Percentiles rank a stretch among this genome's conserved stretches.
These are phyloP conservation scores for Pseudochaenichthys georgianus DNA, from an alignment of 2,797 vertebrate species.

Conservation along the genomic window DNA sequence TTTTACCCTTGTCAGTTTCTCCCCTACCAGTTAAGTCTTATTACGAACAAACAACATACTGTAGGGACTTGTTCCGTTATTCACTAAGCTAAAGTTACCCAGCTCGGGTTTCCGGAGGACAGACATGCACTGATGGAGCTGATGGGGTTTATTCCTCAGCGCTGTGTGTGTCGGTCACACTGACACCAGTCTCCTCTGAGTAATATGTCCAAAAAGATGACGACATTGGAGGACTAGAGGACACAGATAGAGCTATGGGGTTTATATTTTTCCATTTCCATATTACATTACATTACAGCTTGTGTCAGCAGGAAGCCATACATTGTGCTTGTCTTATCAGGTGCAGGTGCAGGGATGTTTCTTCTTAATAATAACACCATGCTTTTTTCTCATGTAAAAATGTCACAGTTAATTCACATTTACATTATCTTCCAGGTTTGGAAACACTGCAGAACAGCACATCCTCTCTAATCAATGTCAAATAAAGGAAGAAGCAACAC, in stretches of 20 bases:
- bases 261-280: slow-evolving; percentile 4
- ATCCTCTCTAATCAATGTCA: slow-evolving; percentile 25
- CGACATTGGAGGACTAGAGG: not conserved
- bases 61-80: not conserved
- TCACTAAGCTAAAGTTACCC: slow-evolving; percentile 6
- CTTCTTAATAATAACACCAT: not conserved
- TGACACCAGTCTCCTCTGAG: slow-evolving; percentile 30
- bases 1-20: too few relatives aligned
- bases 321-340: not conserved
- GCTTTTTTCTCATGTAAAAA: slow-evolving; percentile 19
- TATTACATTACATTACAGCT: slow-evolving; percentile 2
- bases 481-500: not conserved
- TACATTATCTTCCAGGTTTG: too few relatives aligned
- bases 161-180: slow-evolving; percentile 16
- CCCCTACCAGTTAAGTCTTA: slow-evolving; percentile 2
- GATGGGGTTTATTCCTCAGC: slow-evolving; percentile 30
- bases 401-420: not conserved
- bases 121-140: slow-evolving; percentile 10
- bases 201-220: slow-evolving; percentile 21
- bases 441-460: not conserved
- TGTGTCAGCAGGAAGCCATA: not conserved
- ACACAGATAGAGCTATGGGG: not conserved
- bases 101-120: slow-evolving; percentile 19
- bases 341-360: not conserved
- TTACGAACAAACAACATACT: not conserved